Evolutionary conservation across 1,140 invertebrate genomes (phyloP).

Genomic region (Adelges cooleyi): DNA sequence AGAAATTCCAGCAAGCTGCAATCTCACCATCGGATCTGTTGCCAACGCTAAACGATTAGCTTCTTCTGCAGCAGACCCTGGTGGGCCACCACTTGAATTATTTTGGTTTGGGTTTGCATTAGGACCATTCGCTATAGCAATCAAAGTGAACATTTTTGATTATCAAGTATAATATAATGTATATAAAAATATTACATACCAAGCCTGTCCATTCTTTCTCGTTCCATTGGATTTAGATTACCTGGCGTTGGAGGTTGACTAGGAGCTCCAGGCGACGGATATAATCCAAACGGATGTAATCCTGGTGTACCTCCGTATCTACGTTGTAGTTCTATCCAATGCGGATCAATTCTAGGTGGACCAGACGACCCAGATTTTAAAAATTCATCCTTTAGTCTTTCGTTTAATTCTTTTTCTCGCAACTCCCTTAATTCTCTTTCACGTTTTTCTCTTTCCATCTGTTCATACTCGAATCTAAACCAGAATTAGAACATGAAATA

Average conservation of each 20-base stretch:
- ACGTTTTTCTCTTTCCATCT: constrained; percentile 68
- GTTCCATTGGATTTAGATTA: constrained; percentile 49
- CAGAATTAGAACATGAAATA: background rate
- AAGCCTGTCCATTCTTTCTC: constrained; percentile 70
- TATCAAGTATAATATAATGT: background rate
- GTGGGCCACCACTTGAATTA: constrained; percentile 25
- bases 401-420: constrained; percentile 69
- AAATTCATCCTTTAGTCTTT: constrained; percentile 70
- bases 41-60: constrained; percentile 57
- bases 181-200: constrained; percentile 39
- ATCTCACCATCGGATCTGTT: constrained; percentile 58
- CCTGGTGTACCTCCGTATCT: constrained; percentile 40
- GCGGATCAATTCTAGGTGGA: constrained; percentile 62
- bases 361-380: constrained; percentile 53
- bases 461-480: constrained; percentile 57
- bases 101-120: constrained; percentile 13
- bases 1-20: constrained; percentile 75
- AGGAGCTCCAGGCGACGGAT: constrained; percentile 35
- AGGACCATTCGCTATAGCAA: background rate
- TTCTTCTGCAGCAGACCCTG: constrained; percentile 37
- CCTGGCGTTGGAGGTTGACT: constrained; percentile 30
- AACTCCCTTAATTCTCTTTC: constrained; percentile 73
- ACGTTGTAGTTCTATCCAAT: constrained; percentile 82
- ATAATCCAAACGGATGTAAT: constrained; percentile 48
- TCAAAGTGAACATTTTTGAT: background rate